Conservation (phyloP, 2,888 invertebrate genomes). For the Ephialtes manifestator region DNA sequence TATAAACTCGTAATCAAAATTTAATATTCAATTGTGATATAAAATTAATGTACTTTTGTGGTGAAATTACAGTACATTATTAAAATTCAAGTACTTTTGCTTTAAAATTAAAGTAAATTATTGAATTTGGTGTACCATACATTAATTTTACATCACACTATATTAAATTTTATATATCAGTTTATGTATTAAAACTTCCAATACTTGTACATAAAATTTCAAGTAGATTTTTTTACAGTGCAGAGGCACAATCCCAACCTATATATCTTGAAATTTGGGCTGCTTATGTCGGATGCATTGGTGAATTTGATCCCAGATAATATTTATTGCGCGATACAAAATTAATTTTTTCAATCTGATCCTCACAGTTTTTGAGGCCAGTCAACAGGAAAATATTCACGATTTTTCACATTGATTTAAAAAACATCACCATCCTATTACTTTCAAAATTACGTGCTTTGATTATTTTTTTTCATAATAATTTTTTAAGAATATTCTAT, state of each 20-base stretch:
- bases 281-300: conserved; percentile 19
- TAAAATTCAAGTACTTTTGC: too few relatives aligned
- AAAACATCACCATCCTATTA: not conserved
- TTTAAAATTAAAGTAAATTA: too few relatives aligned
- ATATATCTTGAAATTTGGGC: conserved; percentile 47
- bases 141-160: too few relatives aligned
- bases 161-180: too few relatives aligned
- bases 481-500: not conserved
- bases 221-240: too few relatives aligned
- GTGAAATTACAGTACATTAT: too few relatives aligned
- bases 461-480: not conserved
- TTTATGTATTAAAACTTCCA: too few relatives aligned
- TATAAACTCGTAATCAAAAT: too few relatives aligned
- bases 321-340: conserved; percentile 33
- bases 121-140: too few relatives aligned
- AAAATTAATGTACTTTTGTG: too few relatives aligned
- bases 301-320: conserved; percentile 40
- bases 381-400: not conserved
- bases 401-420: not conserved
- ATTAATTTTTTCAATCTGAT: conserved; percentile 13
- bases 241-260: conserved; percentile 54
- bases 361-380: not conserved
- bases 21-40: too few relatives aligned
- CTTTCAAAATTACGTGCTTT: not conserved
- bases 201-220: too few relatives aligned